Evolutionary conservation across 2,797 vertebrate species (phyloP), one percentile per base, ranked within the genome.

Genomic region (Pantherophis alleghaniensis): DNA sequence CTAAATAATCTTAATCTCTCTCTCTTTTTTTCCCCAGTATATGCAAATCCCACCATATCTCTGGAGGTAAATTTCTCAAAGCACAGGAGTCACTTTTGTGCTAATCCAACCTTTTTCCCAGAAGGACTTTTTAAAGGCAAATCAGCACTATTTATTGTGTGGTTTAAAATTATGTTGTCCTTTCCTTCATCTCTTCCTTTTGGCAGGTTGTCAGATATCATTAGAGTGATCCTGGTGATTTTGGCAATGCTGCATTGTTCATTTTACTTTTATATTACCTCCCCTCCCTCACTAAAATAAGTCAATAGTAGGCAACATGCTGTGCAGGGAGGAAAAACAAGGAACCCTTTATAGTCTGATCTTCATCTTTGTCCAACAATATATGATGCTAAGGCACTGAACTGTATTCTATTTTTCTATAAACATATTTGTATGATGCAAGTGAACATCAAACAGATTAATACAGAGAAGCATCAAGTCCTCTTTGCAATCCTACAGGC

Each of bases 151-250:
- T 91, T 94, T 95, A n/a, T 94, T 96, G 91, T 93, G 92, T 93
- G 86, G 74, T 92, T 96, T 96, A 96, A 91, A 92, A 92, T 91
- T 94, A 94, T 94, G 90, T 94, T 96, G 95, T 94, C 86, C 91
- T 96, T 92, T 93, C 74, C 51, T 79, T 95, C 92, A 95, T 92
- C 95, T 92, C 94, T 95, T 95, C 95, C 96, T 97, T 96, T 96
- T 97, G 96, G 96, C 97, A 96, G 93, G 63, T 91, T 97, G 95
- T 97, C 97, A 97, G 69, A 95, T 95, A 96, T 37, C 60, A 95
- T 96, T 96, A 97, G 90, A 93, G 89, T 60, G 94, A 95, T 97
- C 94, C 94, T 86, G 79, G 90, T 90, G 92, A 94, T 97, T 94
- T 94, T 86, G 79, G 90, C 89, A 92, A 94, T 95, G 93, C 87